phyloP scores from a whole-genome alignment of 2,797 vertebrate species.

The Acrocephalus scirpaceus region DNA sequence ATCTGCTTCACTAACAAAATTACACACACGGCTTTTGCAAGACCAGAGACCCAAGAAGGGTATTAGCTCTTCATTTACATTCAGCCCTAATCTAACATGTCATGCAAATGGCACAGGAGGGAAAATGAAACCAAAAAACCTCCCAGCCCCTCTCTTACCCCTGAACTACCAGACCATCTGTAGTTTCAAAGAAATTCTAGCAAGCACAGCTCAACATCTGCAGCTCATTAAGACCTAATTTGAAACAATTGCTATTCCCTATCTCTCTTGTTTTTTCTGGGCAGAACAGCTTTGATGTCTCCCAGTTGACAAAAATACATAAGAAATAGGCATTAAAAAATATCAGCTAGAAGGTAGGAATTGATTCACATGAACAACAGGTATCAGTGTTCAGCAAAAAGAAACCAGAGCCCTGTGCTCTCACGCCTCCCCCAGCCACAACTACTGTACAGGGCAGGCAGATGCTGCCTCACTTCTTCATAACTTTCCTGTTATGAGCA shows the following conservation, averaged over 20 bases:
- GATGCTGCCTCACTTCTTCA: not conserved
- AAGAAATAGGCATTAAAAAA: slow-evolving; percentile 26
- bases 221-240: slow-evolving; percentile 59
- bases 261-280: slow-evolving; percentile 58
- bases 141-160: slow-evolving; percentile 26
- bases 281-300: slow-evolving; percentile 59
- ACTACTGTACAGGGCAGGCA: not conserved
- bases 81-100: slow-evolving; percentile 61
- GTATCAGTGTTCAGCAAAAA: not conserved
- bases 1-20: not conserved
- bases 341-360: not conserved
- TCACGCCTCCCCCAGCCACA: not conserved
- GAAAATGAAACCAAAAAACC: slow-evolving; percentile 53
- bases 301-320: slow-evolving; percentile 28
- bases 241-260: slow-evolving; percentile 65
- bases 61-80: slow-evolving; percentile 56
- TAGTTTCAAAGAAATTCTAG: slow-evolving; percentile 66
- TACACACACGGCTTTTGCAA: not conserved
- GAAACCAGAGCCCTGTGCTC: not conserved
- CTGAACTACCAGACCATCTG: slow-evolving; percentile 61
- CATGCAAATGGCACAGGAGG: slow-evolving; percentile 53
- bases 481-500: not conserved
- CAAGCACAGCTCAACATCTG: slow-evolving; percentile 56
- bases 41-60: not conserved
- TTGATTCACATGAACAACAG: not conserved